These are phyloP conservation scores for Gallinago media DNA, from an alignment of 2,113 vertebrate genomes.

Conservation along the genomic window DNA sequence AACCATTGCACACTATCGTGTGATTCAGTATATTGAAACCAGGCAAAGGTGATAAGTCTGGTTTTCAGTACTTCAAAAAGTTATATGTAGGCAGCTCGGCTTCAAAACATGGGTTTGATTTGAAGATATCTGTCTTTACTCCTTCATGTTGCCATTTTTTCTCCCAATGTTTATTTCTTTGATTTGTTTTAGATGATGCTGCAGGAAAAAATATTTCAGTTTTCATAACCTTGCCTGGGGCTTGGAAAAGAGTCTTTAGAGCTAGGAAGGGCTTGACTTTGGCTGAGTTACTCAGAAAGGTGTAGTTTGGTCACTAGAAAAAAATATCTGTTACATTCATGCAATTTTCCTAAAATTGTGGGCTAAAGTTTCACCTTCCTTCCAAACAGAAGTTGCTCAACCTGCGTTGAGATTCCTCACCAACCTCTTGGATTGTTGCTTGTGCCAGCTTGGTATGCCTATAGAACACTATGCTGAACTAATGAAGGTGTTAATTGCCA, in stretches of 20 bases:
- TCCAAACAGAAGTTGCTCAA: too few relatives aligned
- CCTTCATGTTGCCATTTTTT: not conserved
- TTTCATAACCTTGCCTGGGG: not conserved
- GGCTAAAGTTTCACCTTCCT: not conserved
- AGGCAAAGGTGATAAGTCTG: not conserved
- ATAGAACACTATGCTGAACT: not conserved
- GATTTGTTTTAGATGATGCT: not conserved
- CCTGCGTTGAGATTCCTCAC: not conserved
- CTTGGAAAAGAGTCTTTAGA: not conserved
- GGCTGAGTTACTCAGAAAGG: not conserved
- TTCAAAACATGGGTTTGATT: not conserved
- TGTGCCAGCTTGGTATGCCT: not conserved
- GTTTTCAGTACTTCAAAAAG: not conserved
- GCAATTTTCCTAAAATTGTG: not conserved
- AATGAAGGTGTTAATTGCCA: not conserved
- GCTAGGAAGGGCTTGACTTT: not conserved
- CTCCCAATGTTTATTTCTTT: not conserved
- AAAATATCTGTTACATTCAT: rapidly evolving
- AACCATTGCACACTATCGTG: not conserved
- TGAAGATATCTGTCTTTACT: not conserved
- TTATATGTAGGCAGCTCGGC: not conserved
- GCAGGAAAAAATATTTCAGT: rapidly evolving
- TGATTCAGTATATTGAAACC: not conserved
- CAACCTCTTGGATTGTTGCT: not conserved
- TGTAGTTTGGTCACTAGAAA: too few relatives aligned